phyloP scores from a whole-genome alignment of 2,797 vertebrate species.

The Ficedula albicollis region DNA sequence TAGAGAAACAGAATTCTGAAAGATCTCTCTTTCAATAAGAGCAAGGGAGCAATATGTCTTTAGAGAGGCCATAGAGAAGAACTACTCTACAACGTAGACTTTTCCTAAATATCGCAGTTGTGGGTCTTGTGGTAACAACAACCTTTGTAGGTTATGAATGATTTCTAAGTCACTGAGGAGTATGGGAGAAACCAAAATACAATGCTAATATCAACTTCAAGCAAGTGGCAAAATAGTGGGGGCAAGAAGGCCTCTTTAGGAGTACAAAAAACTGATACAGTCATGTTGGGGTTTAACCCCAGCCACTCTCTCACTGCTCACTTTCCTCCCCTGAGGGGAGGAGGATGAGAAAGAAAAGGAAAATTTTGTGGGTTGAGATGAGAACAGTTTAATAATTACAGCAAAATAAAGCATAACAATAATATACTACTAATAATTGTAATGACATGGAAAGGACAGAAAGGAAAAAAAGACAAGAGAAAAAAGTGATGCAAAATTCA shows the following conservation, averaged over 20 bases:
- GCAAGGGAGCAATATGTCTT: background rate
- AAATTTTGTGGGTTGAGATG: background rate
- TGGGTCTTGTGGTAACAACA: background rate
- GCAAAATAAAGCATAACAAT: background rate
- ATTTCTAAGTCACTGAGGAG: background rate
- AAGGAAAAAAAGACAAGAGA: background rate
- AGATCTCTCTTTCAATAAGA: background rate
- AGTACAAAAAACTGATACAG: background rate
- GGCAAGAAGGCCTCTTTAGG: background rate
- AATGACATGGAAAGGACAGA: background rate
- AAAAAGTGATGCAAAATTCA: background rate
- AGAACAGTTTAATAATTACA: background rate
- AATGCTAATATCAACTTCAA: background rate
- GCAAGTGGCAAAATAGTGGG: background rate
- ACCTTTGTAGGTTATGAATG: background rate
- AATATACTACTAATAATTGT: background rate
- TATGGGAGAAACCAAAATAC: background rate
- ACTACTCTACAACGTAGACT: background rate
- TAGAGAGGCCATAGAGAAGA: background rate
- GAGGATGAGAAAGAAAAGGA: background rate
- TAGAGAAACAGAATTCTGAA: background rate
- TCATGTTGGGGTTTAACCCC: fast-evolving
- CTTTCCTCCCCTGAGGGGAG: background rate
- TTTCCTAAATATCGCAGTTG: background rate
- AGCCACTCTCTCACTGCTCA: background rate